Percentiles rank a stretch among this genome's conserved stretches.
Evolutionary conservation across 1,140 invertebrate species (phyloP).

Genomic region (Pachypeltis micranthus): DNA sequence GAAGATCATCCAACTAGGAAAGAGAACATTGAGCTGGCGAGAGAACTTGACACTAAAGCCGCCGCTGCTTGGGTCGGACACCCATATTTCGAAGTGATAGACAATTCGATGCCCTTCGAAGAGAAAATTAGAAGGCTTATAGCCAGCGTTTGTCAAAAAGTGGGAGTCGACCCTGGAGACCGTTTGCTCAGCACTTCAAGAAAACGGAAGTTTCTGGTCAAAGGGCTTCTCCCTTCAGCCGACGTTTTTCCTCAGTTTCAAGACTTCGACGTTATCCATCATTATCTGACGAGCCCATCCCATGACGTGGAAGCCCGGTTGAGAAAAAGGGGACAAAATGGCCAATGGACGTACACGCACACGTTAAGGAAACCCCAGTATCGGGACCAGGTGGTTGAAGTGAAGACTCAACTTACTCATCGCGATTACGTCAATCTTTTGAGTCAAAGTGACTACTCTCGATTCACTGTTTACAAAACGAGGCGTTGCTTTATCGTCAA

Average conservation of each 20-base stretch:
- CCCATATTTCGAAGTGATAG: conserved; percentile 98
- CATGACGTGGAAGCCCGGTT: conserved; percentile 83
- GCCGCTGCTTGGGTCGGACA: conserved; percentile 95
- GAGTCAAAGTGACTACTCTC: conserved; percentile 82
- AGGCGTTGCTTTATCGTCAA: conserved; percentile 93
- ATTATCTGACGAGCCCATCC: conserved; percentile 84
- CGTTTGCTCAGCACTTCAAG: conserved; percentile 76
- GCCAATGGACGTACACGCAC: conserved; percentile 84
- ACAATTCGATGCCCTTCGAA: conserved; percentile 95
- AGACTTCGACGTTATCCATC: conserved; percentile 96
- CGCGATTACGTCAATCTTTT: conserved; percentile 89
- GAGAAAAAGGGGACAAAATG: conserved; percentile 90
- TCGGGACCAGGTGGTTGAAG: conserved; percentile 86
- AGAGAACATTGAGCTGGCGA: conserved; percentile 74
- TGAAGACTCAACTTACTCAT: conserved; percentile 85
- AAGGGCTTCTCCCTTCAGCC: conserved; percentile 53
- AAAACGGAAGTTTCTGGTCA: conserved; percentile 89
- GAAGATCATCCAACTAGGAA: conserved; percentile 84
- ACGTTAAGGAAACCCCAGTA: conserved; percentile 79
- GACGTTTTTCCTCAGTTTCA: conserved; percentile 80
- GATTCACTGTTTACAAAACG: conserved; percentile 89
- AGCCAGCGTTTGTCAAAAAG: conserved; percentile 78
- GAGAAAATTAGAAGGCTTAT: conserved; percentile 91
- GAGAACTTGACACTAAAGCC: conserved; percentile 77
- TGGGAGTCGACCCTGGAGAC: conserved; percentile 89